phyloP scores from a whole-genome alignment of 2,888 invertebrate genomes.

The Limnephilus auricula region DNA sequence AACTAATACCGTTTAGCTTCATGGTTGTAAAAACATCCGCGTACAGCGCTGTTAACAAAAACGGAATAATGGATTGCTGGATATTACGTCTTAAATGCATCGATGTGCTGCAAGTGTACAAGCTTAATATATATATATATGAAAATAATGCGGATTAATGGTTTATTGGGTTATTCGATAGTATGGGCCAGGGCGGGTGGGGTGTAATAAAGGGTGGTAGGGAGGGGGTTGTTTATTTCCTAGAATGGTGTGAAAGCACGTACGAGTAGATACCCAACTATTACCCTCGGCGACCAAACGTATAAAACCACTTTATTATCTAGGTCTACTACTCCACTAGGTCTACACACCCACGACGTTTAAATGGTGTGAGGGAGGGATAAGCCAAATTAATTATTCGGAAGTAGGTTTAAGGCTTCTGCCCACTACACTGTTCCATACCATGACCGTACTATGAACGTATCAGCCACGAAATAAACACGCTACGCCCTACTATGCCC shows the following conservation, averaged over 20 bases:
- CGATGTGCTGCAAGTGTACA: background rate
- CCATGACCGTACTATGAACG: too few relatives aligned
- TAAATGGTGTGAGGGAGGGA: background rate
- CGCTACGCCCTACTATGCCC: too few relatives aligned
- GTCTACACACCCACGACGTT: background rate
- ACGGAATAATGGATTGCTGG: too few relatives aligned
- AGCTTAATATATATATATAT: background rate
- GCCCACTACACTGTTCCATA: too few relatives aligned
- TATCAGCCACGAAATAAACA: too few relatives aligned
- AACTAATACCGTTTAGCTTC: too few relatives aligned
- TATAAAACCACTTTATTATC: slow-evolving; percentile 2
- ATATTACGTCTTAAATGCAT: too few relatives aligned
- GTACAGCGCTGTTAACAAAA: too few relatives aligned
- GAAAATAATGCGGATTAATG: background rate
- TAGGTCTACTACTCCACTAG: background rate
- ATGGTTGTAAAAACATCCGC: too few relatives aligned
- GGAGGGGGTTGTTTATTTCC: background rate
- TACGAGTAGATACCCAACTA: background rate
- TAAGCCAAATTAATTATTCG: background rate
- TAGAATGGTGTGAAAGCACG: slow-evolving; percentile 4
- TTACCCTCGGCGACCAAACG: background rate
- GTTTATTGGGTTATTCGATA: background rate
- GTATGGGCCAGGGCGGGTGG: background rate
- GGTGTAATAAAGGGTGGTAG: background rate
- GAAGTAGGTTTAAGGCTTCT: background rate